A percentile compares a stretch with the other conserved stretches of the same genome.
phyloP scores from a whole-genome alignment of 2,113 vertebrate genomes.

The Poeciliopsis retropinna region DNA sequence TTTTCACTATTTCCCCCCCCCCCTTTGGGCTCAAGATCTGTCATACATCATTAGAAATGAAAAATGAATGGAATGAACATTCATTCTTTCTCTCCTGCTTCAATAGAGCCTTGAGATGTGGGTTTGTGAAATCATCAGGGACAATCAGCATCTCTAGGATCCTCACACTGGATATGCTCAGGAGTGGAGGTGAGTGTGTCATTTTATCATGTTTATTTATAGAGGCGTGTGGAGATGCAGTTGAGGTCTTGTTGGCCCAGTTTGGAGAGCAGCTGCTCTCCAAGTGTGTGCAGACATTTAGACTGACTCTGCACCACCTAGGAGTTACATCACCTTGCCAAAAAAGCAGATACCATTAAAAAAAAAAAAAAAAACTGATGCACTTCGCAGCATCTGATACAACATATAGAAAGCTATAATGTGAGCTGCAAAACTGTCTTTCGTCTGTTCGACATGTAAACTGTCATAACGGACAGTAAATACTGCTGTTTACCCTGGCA shows the following conservation, averaged over 20 bases:
- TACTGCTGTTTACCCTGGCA: constrained; percentile 52
- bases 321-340: constrained; percentile 8
- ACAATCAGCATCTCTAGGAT: constrained; percentile 53
- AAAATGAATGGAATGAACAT: not conserved
- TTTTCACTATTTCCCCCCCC: not conserved
- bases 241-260: constrained; percentile 72
- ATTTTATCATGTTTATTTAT: constrained; percentile 80
- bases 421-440: constrained; percentile 17
- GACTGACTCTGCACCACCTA: constrained; percentile 32
- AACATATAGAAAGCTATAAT: constrained; percentile 3
- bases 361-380: not conserved
- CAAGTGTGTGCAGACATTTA: constrained; percentile 40
- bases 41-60: constrained; percentile 3
- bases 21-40: not conserved
- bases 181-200: constrained; percentile 72
- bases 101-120: constrained; percentile 15
- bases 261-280: constrained; percentile 74
- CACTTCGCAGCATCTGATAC: constrained; percentile 16
- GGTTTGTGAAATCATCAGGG: constrained; percentile 17
- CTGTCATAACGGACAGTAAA: constrained; percentile 36
- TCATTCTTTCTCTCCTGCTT: constrained; percentile 14
- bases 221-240: constrained; percentile 71
- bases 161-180: constrained; percentile 49
- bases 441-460: constrained; percentile 48
- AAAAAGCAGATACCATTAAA: not conserved